Conservation (phyloP, 2,888 invertebrate genomes). For the Dolichomitus sp. region DNA sequence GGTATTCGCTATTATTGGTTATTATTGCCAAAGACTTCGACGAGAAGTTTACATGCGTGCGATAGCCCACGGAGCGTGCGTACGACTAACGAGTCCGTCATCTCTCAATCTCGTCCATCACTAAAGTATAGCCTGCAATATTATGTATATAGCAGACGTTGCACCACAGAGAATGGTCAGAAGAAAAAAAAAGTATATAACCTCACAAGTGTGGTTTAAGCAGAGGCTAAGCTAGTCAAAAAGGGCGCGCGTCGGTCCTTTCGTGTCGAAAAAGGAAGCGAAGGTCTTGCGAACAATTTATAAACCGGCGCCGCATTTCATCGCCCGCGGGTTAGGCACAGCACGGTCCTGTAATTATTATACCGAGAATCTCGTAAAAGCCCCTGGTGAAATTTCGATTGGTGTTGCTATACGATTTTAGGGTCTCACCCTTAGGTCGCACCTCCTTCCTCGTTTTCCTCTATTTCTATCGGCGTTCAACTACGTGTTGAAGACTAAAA, state of each 20-base stretch:
- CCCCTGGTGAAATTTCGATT: conserved; percentile 49
- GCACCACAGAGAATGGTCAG: background rate
- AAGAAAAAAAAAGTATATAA: background rate
- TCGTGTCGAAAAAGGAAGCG: conserved; percentile 29
- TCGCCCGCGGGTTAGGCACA: conserved; percentile 40
- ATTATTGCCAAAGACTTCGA: too few relatives aligned
- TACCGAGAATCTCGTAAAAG: conserved; percentile 52
- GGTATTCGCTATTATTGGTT: too few relatives aligned
- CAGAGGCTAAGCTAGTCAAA: conserved; percentile 1
- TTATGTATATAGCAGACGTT: conserved; percentile 1
- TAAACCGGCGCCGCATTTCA: conserved; percentile 63
- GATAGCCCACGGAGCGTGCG: background rate
- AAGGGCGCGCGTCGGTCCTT: conserved; percentile 8
- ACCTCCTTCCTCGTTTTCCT: conserved; percentile 26
- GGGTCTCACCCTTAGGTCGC: conserved; percentile 36
- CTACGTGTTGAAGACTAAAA: conserved; percentile 51
- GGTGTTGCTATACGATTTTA: conserved; percentile 46
- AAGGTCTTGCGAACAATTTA: conserved; percentile 57
- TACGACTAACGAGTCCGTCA: background rate
- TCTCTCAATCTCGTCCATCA: conserved; percentile 17
- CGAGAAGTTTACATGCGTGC: background rate
- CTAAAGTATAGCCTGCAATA: conserved; percentile 8
- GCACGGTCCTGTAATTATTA: conserved; percentile 61
- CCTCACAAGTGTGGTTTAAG: background rate
- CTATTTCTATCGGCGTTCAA: conserved; percentile 39